Evolutionary conservation across 2,888 invertebrate genomes (phyloP).

Genomic region (Zootermopsis nevadensis): DNA sequence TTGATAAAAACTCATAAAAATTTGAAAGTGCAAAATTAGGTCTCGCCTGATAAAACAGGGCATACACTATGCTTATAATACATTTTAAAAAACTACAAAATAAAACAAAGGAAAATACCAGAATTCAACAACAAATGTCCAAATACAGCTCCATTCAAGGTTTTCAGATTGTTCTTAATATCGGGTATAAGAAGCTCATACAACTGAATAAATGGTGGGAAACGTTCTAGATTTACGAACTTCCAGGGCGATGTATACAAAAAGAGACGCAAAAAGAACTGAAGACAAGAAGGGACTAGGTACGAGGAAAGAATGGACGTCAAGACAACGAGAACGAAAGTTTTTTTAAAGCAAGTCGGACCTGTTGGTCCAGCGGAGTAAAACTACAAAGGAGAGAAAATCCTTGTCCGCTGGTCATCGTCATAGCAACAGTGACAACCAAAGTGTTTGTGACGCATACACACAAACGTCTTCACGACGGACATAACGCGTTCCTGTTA

Average conservation of each 20-base stretch:
- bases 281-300: not conserved
- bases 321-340: not conserved
- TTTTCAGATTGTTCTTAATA: not conserved
- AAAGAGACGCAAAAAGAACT: not conserved
- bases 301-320: not conserved
- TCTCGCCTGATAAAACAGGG: too few relatives aligned
- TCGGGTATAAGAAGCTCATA: not conserved
- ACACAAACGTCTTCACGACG: too few relatives aligned
- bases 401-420: not conserved
- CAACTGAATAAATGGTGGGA: not conserved
- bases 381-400: not conserved
- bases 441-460: too few relatives aligned
- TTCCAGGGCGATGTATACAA: slow-evolving; percentile 1
- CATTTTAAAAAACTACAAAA: too few relatives aligned
- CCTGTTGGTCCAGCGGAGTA: not conserved
- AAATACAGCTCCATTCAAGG: not conserved
- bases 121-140: too few relatives aligned
- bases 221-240: not conserved
- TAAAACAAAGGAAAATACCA: too few relatives aligned
- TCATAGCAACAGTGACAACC: not conserved
- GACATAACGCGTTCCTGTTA: too few relatives aligned
- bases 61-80: too few relatives aligned
- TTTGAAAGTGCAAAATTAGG: too few relatives aligned
- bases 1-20: too few relatives aligned
- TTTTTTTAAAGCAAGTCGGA: not conserved